Evolutionary conservation across 2,888 invertebrate genomes (phyloP), one percentile per base, ranked within the genome.

Genomic region (Notodromas monacha): DNA sequence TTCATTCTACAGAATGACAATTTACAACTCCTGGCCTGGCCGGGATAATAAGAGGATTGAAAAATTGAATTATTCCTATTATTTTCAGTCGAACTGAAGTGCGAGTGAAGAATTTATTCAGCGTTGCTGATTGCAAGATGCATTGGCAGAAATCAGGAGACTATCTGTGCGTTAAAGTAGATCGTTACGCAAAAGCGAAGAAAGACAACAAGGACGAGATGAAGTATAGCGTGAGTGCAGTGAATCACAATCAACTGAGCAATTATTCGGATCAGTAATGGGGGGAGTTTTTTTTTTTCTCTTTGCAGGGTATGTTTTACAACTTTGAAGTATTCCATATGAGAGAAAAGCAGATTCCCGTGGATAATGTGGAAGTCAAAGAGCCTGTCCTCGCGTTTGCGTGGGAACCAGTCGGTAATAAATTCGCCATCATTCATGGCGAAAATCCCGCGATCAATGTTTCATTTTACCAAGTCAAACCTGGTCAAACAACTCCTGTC

Each of bases 291-390:
- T n/a, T 32, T 29, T 36, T 42, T 41, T 26, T 32, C 30, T 34
- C 34, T 31, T 39, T 41, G 21, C 41, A 54, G 56, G 86, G 89
- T 38, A 74, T 86, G 67, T 84, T 81, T 42, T 86, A 77, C 52
- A 92, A 89, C 49, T 84, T 96, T 52, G 96, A 99, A 55, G 74
- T 96, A 40, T 96, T 96, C 58, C 84, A 92, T 45, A 81, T 96
- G 69, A 60, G 81, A 31, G 86, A 92, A 45, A 89, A 89, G 44
- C 72, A 81, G 48, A 76, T 92, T 40, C 92, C 96, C 0, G 86
- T 96, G 0, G 92, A 96, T 48, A 81, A 77, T 8, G 72, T 92
- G 2, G 92, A 92, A 51, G 73, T 84, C 36, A 84, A 92, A 47
- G 76, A 74, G 43, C 63, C 70, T 0, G 74, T 77, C 33, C 68